Base-by-base conservation (phyloP, 30 jellyfish, hydroid and myxozoan genomes). In the Aurelia aurita region DNA sequence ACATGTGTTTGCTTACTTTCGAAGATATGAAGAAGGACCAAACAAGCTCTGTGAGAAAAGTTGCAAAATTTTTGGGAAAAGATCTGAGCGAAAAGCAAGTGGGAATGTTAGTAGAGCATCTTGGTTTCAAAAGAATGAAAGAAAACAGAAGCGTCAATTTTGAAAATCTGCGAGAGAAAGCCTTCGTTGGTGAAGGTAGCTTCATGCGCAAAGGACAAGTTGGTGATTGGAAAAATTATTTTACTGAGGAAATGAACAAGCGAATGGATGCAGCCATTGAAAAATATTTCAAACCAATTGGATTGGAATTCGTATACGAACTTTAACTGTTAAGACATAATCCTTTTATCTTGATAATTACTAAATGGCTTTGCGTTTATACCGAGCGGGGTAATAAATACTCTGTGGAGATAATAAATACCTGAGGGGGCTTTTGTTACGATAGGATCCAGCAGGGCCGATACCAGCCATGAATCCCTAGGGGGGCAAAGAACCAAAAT, bases 161-260 rank as follows among this genome's bases (percentile, higher is more conserved):
- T 19, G 82, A 66, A 47, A 43, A 28, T 5, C 67, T 65, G 31
- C 58, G 86, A 58, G 75, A 55, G 3, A 73, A 35, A 20, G 86
- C 60, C 18, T 72, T 74, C 7, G 65, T 73, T 15, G 90, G 79
- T 3, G 46, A 80, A 5, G 90, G 79, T 0, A 20, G 82, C 19
- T 77, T 77, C n/a, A 61, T 77, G 18, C 63, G 89, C 39, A 80
- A 80, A 22, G 90, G 90, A 13, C 76, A 80, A 66, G 74, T 80
- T 14, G 90, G 90, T 25, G 90, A 80, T 23, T 80, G 90, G 90
- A 80, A 80, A 39, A 80, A 80, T 22, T 49, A 80, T 75, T 80
- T 80, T 61, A 80, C 90, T 14, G 82, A 80, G 15, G 90, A 80
- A 47, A 80, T 80, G 90, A 80, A 47, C 55, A 28, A 31, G 45